Evolutionary conservation across 1,140 invertebrate species (phyloP), one percentile per base, ranked within the genome.

Genomic region (Polyergus mexicanus): DNA sequence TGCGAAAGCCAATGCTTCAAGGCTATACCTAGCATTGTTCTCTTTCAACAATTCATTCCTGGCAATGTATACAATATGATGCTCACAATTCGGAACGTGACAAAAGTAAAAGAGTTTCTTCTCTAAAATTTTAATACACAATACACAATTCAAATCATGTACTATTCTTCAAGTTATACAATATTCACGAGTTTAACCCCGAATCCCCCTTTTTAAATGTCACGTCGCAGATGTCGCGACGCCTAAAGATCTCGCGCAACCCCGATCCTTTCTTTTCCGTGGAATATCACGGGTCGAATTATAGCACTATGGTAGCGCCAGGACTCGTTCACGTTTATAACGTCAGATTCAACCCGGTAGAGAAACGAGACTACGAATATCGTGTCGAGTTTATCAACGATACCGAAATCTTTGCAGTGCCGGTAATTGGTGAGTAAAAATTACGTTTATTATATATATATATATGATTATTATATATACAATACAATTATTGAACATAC

Each of bases 31-130:
- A 85, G 87, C 38, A 88, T 95, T 1, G 62, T 96, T 4, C 84
- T 95, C 56, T 95, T 95, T 84, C 94, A 95, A 91, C 94, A 94
- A 72, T 96, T 94, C 86, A 41, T 86, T 28, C 69, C 90, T 5
- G 94, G 93, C 25, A 75, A 91, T 25, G 81, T 60, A 16, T 94
- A 95, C 65, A 92, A 81, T 44, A 84, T 92, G 8, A 86, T 87
- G 0, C 72, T 96, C 7, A 88, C 85, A 0, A 85, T 96, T 86
- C 90, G 88, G 35, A 96, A 96, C 87, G 91, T 51, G 11, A 76
- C 88, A 1, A 25, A 54, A 56, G 89, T 90, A 75, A 44, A 75
- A 44, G 41, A 51, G 16, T 71, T 32, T 44, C 41, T 28, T 28
- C 16, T 41, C 5, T 56, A 71, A 56, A 72, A 63, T 63, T 63